Base-by-base conservation (phyloP, 2,797 vertebrate species). In the Botia kubotai region DNA sequence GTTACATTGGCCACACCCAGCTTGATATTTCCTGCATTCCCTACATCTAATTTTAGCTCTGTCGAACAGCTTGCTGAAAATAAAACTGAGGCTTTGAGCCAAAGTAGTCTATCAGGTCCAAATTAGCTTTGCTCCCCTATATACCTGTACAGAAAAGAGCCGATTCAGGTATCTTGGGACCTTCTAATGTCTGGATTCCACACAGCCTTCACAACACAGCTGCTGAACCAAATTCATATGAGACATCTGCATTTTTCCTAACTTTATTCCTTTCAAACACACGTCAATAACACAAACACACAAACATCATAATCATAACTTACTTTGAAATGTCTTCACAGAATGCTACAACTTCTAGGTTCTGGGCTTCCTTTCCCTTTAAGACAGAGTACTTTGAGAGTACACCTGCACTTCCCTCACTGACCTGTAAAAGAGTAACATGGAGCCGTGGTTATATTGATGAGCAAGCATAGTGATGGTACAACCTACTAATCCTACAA, bases 341-440 rank as follows among this genome's bases (percentile, higher is more conserved):
- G 95, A 99, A 99, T 88, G 95, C 94, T 85, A 95, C 91, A 80
- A 96, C 93, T 82, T 98, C 97, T 88, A 95, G 93, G 89, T 96
- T 96, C 87, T 96, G 95, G 86, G 95, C 93, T 78, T 97, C 95
- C 76, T 83, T 71, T 86, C 95, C 94, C 82, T 94, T 94, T 86
- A 96, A 91, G 87, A 92, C 87, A 6, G 89, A 87, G 1, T 93
- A 94, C 88, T 90, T 94, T 85, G 91, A 80, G 85, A 95, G 83
- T 72, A 83, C 90, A 91, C 90, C 94, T 75, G 75, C 88, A 92
- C 90, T 95, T 89, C 91, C 95, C 88, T 92, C 93, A 86, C 95
- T 95, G 91, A 92, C 87, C 92, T 95, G 91, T 75, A 92, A 84
- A 81, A 88, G 80, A 93, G 90, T 33, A 86, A 67, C 63, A 72